phyloP scores from a whole-genome alignment of 1,140 invertebrate genomes.

The Atta texana region DNA sequence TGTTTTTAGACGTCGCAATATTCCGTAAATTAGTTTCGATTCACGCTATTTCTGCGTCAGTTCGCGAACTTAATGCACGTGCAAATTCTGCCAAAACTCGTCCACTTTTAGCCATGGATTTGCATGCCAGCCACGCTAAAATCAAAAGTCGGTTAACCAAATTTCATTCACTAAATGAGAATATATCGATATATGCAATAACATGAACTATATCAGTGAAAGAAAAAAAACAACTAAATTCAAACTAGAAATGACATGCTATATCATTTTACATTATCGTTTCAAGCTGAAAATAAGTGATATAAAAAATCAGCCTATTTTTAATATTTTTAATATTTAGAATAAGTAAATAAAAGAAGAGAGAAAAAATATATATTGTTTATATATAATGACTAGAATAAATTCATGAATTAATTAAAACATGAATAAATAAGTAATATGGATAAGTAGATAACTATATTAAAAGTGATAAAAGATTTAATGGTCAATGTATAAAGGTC shows the following conservation, averaged over 20 bases:
- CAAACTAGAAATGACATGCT: constrained; percentile 3
- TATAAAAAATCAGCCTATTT: not conserved
- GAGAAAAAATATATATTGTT: not conserved
- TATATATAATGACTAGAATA: not conserved
- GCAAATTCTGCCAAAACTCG: constrained; percentile 25
- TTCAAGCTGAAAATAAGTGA: not conserved
- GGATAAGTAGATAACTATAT: not conserved
- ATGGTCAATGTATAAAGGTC: too few species aligned
- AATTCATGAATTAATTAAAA: not conserved
- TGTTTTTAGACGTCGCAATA: constrained; percentile 54
- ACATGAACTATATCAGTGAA: not conserved
- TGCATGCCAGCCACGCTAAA: not conserved
- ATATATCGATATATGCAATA: not conserved
- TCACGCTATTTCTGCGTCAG: constrained; percentile 44
- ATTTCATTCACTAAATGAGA: not conserved
- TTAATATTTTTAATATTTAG: not conserved
- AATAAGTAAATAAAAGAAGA: not conserved
- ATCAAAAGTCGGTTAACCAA: constrained; percentile 6
- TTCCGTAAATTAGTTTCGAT: constrained; percentile 57
- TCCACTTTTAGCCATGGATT: constrained; percentile 36
- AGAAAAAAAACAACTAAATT: not conserved
- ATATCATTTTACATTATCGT: not conserved
- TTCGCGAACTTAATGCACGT: not conserved
- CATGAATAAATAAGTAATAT: not conserved
- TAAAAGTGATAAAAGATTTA: not conserved